Base-by-base conservation (phyloP, 1,140 invertebrate species). In the Heliconius hewitsoni region DNA sequence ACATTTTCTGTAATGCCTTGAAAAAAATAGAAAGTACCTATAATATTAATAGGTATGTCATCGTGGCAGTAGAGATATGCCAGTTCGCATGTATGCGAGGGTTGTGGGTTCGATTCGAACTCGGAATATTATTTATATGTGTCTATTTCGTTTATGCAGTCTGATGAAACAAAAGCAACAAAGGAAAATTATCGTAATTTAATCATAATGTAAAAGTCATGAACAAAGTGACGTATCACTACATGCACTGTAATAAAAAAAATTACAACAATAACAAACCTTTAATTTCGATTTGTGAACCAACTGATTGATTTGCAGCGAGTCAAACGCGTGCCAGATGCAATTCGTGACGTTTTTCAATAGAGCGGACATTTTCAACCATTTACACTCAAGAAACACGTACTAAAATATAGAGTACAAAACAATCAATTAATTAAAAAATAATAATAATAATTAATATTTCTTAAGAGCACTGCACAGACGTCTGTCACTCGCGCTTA, bases 211-310 rank as follows among this genome's bases (percentile, higher is more conserved):
- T n/a, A 27, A 60, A 11, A 60, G 55, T 60, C 8, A 60, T 1
- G n/a, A 23, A 57, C 50, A 16, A 52, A 52, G 50, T 52, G 16
- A 6, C 50, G 4, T 52, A 2, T 52, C 50, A 52, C 18, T 52
- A 52, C 5, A 19, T 52, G 5, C 50, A 19, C 18, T 52, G 6
- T 19, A 19, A 52, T 8, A 52, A 52, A 52, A 52, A 76, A 50
- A 83, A 72, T 4, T 8, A 37, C 6, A 71, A 80, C 80, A 90
- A 77, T 30, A 81, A 75, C 80, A 78, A 78, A 97, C 97, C 96
- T 97, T 97, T 78, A 97, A 94, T 90, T 97, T 97, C 0, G 97
- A 97, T 92, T 97, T 97, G 74, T 96, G 95, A 23, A 97, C 97
- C 66, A 95, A 91, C 73, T 96, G 95, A 77, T 96, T 96, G 73